Conservation (phyloP, 2,113 vertebrate genomes). For the Neodon shergylaensis region DNA sequence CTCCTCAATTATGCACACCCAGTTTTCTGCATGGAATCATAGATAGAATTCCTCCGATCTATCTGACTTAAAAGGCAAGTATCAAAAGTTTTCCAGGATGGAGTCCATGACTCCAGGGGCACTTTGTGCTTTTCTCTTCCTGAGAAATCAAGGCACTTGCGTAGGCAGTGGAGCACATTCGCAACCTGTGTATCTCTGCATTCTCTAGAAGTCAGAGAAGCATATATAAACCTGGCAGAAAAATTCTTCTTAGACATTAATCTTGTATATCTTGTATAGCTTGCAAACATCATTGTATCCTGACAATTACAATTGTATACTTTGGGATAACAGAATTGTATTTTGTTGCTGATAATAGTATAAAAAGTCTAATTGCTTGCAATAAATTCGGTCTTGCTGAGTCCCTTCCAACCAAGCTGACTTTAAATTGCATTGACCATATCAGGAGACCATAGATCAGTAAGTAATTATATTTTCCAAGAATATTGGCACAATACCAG, state of each 20-base stretch:
- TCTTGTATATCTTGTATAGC: not conserved
- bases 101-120: not conserved
- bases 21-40: too few relatives aligned
- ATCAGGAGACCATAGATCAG: not conserved
- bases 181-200: not conserved
- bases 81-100: not conserved
- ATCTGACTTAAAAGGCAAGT: not conserved
- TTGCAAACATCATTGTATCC: not conserved
- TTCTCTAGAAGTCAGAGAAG: not conserved
- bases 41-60: too few relatives aligned
- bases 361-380: not conserved
- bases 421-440: not conserved
- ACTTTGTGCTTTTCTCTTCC: not conserved
- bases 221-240: not conserved
- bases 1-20: not conserved
- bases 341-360: not conserved
- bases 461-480: not conserved
- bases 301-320: not conserved
- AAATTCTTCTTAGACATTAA: not conserved
- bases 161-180: not conserved
- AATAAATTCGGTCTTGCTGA: not conserved
- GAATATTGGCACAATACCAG: not conserved
- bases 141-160: not conserved
- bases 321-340: not conserved
- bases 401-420: not conserved